phyloP scores from a whole-genome alignment of 2,113 vertebrate species.

The Probosciger aterrimus region DNA sequence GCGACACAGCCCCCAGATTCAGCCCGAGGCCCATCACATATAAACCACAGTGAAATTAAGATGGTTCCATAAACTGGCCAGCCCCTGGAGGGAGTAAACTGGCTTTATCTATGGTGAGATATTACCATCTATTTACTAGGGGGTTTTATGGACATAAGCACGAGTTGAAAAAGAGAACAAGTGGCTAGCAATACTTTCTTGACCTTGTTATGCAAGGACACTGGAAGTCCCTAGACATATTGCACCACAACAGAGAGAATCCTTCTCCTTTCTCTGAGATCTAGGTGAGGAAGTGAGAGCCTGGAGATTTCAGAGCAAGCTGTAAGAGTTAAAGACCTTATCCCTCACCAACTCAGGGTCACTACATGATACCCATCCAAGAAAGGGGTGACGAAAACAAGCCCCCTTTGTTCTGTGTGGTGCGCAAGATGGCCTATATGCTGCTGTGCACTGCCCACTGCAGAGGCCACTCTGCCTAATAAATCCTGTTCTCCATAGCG shows the following conservation, averaged over 20 bases:
- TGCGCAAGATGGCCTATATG: not conserved
- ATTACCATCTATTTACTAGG: not conserved
- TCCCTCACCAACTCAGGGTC: not conserved
- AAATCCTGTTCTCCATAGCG: not conserved
- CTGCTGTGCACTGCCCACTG: not conserved
- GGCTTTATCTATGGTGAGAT: not conserved
- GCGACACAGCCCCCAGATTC: not conserved
- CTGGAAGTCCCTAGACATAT: not conserved
- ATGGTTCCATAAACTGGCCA: not conserved
- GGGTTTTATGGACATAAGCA: not conserved
- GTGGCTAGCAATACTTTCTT: slow-evolving; percentile 5
- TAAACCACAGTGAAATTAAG: not conserved
- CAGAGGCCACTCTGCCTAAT: not conserved
- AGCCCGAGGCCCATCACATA: not conserved
- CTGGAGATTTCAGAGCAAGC: not conserved
- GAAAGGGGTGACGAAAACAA: not conserved
- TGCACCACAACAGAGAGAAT: slow-evolving; percentile 26
- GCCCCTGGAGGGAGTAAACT: not conserved
- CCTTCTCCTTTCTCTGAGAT: slow-evolving; percentile 39
- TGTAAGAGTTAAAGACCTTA: not conserved
- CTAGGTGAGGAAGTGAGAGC: slow-evolving; percentile 44
- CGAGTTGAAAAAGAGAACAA: slow-evolving; percentile 30
- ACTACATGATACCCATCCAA: not conserved
- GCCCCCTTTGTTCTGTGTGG: not conserved
- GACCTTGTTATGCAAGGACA: slow-evolving; percentile 44